Evolutionary conservation across 2,888 invertebrate species (phyloP), one percentile per base, ranked within the genome.

Genomic region (Platycnemis pennipes): DNA sequence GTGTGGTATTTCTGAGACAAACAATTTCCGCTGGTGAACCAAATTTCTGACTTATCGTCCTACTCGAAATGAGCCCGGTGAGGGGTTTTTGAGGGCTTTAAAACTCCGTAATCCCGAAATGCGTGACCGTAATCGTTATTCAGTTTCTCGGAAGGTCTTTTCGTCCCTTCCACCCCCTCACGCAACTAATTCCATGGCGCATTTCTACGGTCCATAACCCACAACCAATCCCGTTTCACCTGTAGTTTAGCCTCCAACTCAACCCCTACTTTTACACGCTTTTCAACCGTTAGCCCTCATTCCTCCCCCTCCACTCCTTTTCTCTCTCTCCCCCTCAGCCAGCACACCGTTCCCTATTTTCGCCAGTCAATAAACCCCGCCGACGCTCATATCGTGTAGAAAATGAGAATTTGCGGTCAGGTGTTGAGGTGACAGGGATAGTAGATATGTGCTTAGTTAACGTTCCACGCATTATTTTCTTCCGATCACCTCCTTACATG

Each of bases 401-500:
- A 77, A 77, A 77, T 77, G 77, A 77, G 77, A 77, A 77, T 77
- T 77, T 77, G 77, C 77, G 77, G 77, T 77, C 77, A 77, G 77
- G 77, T 77, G 77, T 77, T 31, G 77, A 8, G 77, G 77, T 22
- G 63, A 37, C 11, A 77, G 37, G 77, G 31, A 5, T 11, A 77
- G 8, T 77, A 37, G 77, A 77, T 77, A 77, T 77, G 77, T 31
- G 37, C 49, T 49, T 77, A 37, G 5, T 63, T n/a, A n/a, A 19
- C 77, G 37, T 22, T 11, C 31, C 77, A 0, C 8, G 11, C 69
- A 31, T 5, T 77, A 31, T 77, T n/a, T 37, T 77, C 77, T 77
- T 77, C 8, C 63, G 63, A 63, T 63, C 63, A 26, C 63, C 5
- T 26, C 63, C 26, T 63, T 63, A 63, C 37, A 37, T 37, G 77